Percentiles rank a stretch among this genome's conserved stretches.
These are phyloP conservation scores for Machimus rusticus DNA, from an alignment of 2,888 invertebrate genomes.

Conservation along the genomic window DNA sequence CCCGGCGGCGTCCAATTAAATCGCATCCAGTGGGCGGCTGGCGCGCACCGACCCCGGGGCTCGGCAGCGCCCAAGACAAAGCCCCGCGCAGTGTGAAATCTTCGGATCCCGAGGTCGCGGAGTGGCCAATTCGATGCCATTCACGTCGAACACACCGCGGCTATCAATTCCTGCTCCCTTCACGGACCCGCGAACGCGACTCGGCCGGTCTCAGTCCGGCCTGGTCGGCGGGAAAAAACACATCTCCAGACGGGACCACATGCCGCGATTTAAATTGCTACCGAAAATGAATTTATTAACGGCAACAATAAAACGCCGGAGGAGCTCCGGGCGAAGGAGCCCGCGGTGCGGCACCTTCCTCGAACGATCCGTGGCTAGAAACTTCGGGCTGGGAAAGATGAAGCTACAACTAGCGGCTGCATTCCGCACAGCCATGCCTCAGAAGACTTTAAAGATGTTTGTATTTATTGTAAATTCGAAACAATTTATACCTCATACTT, in stretches of 20 bases:
- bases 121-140: not conserved
- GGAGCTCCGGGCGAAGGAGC: not conserved
- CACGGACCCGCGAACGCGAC: not conserved
- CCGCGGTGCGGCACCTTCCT: not conserved
- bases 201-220: not conserved
- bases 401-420: not conserved
- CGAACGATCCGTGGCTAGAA: not conserved
- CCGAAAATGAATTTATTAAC: constrained; percentile 48
- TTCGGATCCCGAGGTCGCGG: not conserved
- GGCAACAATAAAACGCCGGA: constrained; percentile 28
- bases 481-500: not conserved
- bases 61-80: constrained; percentile 18
- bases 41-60: not conserved
- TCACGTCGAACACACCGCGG: constrained; percentile 14
- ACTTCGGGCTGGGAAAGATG: not conserved
- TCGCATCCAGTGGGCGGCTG: not conserved
- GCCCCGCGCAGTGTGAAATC: constrained; percentile 10
- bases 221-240: constrained; percentile 1
- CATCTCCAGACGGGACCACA: constrained; percentile 39
- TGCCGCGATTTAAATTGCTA: constrained; percentile 49
- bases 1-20: constrained; percentile 23
- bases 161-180: constrained; percentile 23
- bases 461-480: not conserved
- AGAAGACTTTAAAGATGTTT: not conserved
- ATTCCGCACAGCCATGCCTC: too few species aligned